Base-by-base conservation (phyloP, 1,140 invertebrate genomes). In the Metaphire vulgaris region DNA sequence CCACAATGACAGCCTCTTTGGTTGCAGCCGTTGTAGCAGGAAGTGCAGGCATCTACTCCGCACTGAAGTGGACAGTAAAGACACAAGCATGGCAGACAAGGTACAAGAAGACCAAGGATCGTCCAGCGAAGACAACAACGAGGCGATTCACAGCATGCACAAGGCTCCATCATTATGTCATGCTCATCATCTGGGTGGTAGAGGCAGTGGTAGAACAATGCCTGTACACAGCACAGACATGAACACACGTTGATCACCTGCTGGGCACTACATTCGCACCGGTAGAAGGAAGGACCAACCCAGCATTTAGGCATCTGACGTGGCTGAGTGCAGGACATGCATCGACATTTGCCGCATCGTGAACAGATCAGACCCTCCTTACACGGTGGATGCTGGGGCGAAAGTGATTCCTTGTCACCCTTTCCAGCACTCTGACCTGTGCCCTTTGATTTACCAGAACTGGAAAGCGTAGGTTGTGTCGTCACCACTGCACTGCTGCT, bases 161-260 rank as follows among this genome's bases (percentile, higher is more conserved):
- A 95, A 1, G 93, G 93, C 86, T 94, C 91, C 85, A 94, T 92
- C 79, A 92, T 92, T 83, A 91, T 87, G 72, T 89, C 89, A 14
- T 81, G 80, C 21, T 86, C 86, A 33, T 87, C 89, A 68, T 88
- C 91, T 77, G 89, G 89, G 80, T 92, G 91, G 82, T 91, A 90
- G 77, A 90, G 90, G 86, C 93, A 96, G 84, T 97, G 95, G 86
- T 97, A 97, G 85, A 96, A 95, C 33, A 94, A 84, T 66, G 91
- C 93, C 84, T 96, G 95, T 79, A 94, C 93, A 86, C 93, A 96
- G 87, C 94, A 97, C 86, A 97, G 89, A 84, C 95, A 97, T 76
- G 93, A 93, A 72, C 91, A 91, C 84, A 93, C 92, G 87, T 96
- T 93, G 77, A 97, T 90, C 79, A 91, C 89, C 76, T 92, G 90